A percentile compares a stretch with the other conserved stretches of the same genome.
Conservation (phyloP, 2,888 invertebrate species). For the Calliopum simillimum region DNA sequence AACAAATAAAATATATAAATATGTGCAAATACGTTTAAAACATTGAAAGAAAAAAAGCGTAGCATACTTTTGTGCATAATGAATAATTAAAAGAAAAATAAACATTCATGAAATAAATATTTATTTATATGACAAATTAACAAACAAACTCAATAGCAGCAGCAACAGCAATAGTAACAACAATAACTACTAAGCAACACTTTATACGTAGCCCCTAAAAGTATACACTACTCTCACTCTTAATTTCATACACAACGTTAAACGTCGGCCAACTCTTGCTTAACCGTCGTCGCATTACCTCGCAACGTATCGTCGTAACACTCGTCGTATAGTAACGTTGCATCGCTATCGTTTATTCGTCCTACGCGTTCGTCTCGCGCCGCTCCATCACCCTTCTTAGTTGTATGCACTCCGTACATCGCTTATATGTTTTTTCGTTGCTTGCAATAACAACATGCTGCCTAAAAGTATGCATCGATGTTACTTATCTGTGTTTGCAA, state of each 20-base stretch:
- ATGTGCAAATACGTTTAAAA: not conserved
- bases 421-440: slow-evolving; percentile 15
- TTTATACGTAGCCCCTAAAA: not conserved
- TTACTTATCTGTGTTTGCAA: slow-evolving; percentile 39
- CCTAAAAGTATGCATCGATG: slow-evolving; percentile 54
- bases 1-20: not conserved
- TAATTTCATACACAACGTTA: not conserved
- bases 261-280: slow-evolving; percentile 9
- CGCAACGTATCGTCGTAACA: not conserved
- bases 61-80: slow-evolving; percentile 15
- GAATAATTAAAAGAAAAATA: not conserved
- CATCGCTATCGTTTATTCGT: not conserved
- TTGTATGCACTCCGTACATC: not conserved
- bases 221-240: slow-evolving; percentile 6
- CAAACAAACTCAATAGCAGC: not conserved
- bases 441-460: slow-evolving; percentile 48
- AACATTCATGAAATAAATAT: not conserved
- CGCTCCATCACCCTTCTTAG: not conserved
- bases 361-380: not conserved
- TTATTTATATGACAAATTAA: slow-evolving; percentile 12
- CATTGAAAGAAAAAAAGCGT: not conserved
- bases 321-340: not conserved
- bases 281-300: not conserved
- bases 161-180: slow-evolving; percentile 10
- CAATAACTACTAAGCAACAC: slow-evolving; percentile 12